Evolutionary conservation across 1,140 invertebrate species (phyloP), one percentile per base, ranked within the genome.

Genomic region (Drosophila repleta): DNA sequence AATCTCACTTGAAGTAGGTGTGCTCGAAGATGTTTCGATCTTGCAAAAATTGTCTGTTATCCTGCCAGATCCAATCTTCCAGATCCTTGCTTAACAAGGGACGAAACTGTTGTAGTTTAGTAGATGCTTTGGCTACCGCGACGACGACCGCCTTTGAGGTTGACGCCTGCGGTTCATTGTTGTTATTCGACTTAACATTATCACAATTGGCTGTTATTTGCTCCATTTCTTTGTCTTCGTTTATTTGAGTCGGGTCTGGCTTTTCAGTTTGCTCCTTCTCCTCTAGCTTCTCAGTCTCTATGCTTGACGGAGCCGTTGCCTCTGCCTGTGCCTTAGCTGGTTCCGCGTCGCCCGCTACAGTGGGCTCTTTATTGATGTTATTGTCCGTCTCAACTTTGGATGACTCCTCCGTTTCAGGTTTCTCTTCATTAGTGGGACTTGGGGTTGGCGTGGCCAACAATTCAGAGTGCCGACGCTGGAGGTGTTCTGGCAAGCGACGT

Each of bases 21-120:
- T 98, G 97, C 80, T 98, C 97, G 87, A 98, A 98, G 77, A 99
- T 97, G 92, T 98, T 98, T 91, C 97, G 97, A 92, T 98, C 97
- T 83, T 97, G 96, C 43, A 98, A 93, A 89, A 98, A 99, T 83
- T 97, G 96, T 94, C 96, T 97, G 88, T 98, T 99, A 91, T 99
- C 98, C 79, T 97, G 95, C 97, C 97, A 98, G 63, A 99, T 97
- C 96, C 96, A 98, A 79, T 96, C 95, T 90, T 97, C 96, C 5
- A 97, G 92, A 76, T 97, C 96, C 68, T 96, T 96, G 57, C 95
- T 96, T 1, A 97, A 92, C 73, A 84, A 64, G 73, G 90, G 83
- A 74, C 84, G 84, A 69, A 82, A 65, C 37, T 85, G 81, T 58
- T 76, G 84, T 39, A 20, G 29, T 41, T 51, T 73, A 57, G n/a